Evolutionary conservation across 2,888 invertebrate species (phyloP).

Genomic region (Netelia fuscicornis): DNA sequence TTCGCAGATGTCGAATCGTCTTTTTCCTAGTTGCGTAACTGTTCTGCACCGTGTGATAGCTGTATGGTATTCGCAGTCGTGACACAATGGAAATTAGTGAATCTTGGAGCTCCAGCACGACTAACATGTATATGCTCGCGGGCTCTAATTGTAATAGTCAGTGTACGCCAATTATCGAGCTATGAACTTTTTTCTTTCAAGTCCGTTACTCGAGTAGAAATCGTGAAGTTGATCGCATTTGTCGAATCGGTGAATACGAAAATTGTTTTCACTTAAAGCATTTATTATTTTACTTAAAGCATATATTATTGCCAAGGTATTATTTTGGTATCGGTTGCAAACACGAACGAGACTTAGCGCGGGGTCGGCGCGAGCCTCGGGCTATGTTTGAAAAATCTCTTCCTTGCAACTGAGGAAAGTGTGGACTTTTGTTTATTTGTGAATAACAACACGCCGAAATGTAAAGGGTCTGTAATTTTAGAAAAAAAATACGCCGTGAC

Average conservation of each 20-base stretch:
- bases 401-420: too few species aligned
- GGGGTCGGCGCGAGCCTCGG: too few species aligned
- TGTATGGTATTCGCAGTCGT: conserved; percentile 20
- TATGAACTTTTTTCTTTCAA: background rate
- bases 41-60: conserved; percentile 21
- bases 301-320: too few species aligned
- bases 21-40: conserved; percentile 58
- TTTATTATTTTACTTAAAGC: background rate
- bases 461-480: too few species aligned
- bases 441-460: too few species aligned
- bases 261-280: background rate
- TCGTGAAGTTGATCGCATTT: background rate
- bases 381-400: too few species aligned
- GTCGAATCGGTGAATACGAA: background rate
- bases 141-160: conserved; percentile 44
- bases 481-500: too few species aligned
- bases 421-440: too few species aligned
- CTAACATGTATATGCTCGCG: conserved; percentile 22
- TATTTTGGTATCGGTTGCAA: too few species aligned
- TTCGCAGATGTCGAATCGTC: conserved; percentile 53
- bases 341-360: too few species aligned
- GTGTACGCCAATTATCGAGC: conserved; percentile 49
- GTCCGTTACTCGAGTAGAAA: background rate
- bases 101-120: conserved; percentile 23
- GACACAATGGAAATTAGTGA: conserved; percentile 59